Evolutionary conservation across 2,888 invertebrate species (phyloP), one percentile per base, ranked within the genome.

Genomic region (Clistopyga incitator): DNA sequence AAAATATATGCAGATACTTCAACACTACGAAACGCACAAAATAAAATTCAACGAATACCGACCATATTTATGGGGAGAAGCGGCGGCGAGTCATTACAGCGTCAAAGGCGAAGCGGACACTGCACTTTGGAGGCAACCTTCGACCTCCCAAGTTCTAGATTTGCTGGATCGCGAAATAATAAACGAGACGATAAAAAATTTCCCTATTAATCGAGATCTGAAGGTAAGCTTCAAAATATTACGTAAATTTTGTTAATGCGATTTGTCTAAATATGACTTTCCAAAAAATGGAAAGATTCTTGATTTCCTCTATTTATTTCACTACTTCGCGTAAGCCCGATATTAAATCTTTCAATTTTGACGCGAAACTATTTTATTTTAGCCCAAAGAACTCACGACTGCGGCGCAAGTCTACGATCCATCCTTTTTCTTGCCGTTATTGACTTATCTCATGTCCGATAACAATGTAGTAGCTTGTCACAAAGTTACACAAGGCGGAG

Each of bases 51-150:
- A 94, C 70, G 94, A 96, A 88, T 96, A 95, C 91, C 96, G 96
- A 85, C 98, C 98, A 0, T 97, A 97, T 89, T 94, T 98, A 0
- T 98, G 97, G 96, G 98, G 98, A 0, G 95, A 96, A 90, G 95
- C 96, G 2, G 98, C 97, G 0, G 95, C 97, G 0, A 95, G 95
- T 71, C 96, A 97, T 91, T 97, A 97, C 90, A 96, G 97, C 1
- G 94, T 97, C 0, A 94, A 95, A 70, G 94, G 95, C 18, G 94
- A 94, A 70, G 91, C 94, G 0, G 94, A 95, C 45, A 94, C 94
- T 71, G 95, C 95, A 23, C 90, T 97, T 8, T 95, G 96, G 95
- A 95, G 96, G 78, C 96, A 97, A 91, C 96, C 97, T 0, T 95
- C 96, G 42, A 95, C 96, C 23, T 95, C 95, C 64, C 96, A 97